A percentile compares a stretch with the other conserved stretches of the same genome.
phyloP scores from a whole-genome alignment of 2,888 invertebrate genomes.

The Trypoxylon attenuatum region DNA sequence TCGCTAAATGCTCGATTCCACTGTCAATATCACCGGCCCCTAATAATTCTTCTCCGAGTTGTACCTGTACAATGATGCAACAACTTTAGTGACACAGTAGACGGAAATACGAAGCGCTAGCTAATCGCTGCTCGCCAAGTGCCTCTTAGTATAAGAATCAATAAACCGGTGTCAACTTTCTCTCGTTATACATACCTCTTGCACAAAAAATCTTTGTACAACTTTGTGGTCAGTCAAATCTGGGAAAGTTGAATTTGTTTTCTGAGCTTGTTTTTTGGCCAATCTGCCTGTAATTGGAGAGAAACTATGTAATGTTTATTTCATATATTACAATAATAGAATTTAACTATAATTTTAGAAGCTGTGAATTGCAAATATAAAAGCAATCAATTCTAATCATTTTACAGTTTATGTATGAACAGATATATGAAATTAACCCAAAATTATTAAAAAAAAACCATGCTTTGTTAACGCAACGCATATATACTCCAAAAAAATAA shows the following conservation, averaged over 20 bases:
- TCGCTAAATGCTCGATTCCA: conserved; percentile 96
- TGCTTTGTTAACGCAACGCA: too few species aligned
- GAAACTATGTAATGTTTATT: too few species aligned
- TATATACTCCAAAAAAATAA: too few species aligned
- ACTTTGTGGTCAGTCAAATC: conserved; percentile 95
- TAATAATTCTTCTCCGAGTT: conserved; percentile 93
- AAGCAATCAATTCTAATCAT: too few species aligned
- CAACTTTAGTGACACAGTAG: too few species aligned
- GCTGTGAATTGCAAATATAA: too few species aligned
- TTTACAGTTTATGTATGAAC: neutral
- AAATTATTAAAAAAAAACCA: too few species aligned
- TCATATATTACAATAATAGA: conserved; percentile 6
- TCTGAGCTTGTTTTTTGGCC: conserved; percentile 77
- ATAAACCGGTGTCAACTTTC: too few species aligned
- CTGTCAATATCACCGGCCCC: conserved; percentile 90
- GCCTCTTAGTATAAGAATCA: neutral
- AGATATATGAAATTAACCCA: neutral
- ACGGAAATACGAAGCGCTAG: too few species aligned
- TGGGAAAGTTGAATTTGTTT: conserved; percentile 78
- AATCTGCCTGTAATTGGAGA: conserved; percentile 77
- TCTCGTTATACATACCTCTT: conserved; percentile 74
- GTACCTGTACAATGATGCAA: too few species aligned
- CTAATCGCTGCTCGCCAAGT: neutral
- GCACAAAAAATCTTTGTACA: conserved; percentile 91
- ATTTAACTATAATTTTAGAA: neutral